phyloP scores from a whole-genome alignment of 2,113 vertebrate species.

The Gambusia holbrooki region DNA sequence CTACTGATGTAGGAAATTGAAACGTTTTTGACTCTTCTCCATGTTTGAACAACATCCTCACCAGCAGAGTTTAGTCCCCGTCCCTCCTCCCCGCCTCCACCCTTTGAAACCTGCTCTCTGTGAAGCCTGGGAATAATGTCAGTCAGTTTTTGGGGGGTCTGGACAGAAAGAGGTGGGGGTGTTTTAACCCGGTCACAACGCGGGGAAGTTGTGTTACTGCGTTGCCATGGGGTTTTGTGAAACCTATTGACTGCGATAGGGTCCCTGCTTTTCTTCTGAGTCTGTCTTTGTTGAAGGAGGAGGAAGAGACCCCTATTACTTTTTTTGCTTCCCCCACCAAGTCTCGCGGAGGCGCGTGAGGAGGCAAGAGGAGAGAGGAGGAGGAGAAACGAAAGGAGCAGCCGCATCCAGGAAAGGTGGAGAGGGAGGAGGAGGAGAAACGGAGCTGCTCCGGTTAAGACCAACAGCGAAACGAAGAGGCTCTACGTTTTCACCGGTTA shows the following conservation, averaged over 20 bases:
- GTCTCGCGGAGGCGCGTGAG: constrained; percentile 30
- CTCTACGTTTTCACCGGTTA: constrained; percentile 9
- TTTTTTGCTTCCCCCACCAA: constrained; percentile 11
- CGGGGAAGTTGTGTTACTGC: constrained; percentile 75
- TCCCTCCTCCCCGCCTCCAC: constrained; percentile 6
- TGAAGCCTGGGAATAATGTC: constrained; percentile 67
- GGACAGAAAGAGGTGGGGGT: background rate
- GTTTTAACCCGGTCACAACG: constrained; percentile 77
- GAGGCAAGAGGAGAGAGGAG: constrained; percentile 6
- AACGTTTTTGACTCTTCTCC: constrained; percentile 7
- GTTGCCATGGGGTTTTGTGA: constrained; percentile 80
- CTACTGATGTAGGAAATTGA: background rate
- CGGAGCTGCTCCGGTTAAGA: constrained; percentile 48
- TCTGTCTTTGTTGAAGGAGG: constrained; percentile 68
- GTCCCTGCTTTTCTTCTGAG: constrained; percentile 73
- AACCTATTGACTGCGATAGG: constrained; percentile 78
- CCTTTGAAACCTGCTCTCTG: constrained; percentile 48
- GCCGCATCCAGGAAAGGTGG: constrained; percentile 54
- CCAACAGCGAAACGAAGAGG: constrained; percentile 37
- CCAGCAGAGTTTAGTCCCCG: constrained; percentile 7
- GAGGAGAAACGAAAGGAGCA: constrained; percentile 35
- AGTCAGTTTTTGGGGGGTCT: constrained; percentile 51
- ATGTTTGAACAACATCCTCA: constrained; percentile 37
- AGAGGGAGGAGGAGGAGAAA: constrained; percentile 30
- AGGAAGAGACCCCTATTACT: constrained; percentile 68